Evolutionary conservation across 2,113 vertebrate genomes (phyloP).

Genomic region (Paradisaea rubra): DNA sequence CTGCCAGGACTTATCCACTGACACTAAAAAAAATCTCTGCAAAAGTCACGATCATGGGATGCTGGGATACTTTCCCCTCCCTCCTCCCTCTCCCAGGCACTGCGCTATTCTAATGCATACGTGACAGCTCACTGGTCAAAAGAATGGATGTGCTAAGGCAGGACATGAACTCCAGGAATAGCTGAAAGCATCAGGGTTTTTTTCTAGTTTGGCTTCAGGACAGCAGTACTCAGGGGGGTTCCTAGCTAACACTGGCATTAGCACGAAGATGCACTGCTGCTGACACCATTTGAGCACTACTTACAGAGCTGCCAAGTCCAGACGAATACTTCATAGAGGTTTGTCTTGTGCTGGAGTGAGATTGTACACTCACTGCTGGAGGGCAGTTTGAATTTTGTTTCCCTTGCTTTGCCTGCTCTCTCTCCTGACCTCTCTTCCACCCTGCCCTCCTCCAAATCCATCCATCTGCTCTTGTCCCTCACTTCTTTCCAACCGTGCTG

Average conservation of each 20-base stretch:
- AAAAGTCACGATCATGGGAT: neutral
- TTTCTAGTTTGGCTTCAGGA: constrained; percentile 35
- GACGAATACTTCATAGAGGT: constrained; percentile 43
- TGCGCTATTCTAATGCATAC: neutral
- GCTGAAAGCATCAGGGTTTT: constrained; percentile 12
- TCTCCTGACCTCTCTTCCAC: constrained; percentile 30
- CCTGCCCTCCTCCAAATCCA: constrained; percentile 44
- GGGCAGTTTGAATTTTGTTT: constrained; percentile 30
- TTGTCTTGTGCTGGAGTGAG: constrained; percentile 51
- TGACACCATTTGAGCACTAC: constrained; percentile 55
- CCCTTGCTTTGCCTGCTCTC: constrained; percentile 21
- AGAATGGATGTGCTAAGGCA: constrained; percentile 24
- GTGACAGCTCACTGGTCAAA: neutral
- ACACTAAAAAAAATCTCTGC: neutral
- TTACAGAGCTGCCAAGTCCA: constrained; percentile 61
- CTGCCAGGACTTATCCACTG: neutral
- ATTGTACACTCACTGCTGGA: constrained; percentile 30
- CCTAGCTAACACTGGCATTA: constrained; percentile 7
- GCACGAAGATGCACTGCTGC: constrained; percentile 32
- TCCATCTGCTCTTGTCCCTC: constrained; percentile 62
- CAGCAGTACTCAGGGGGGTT: neutral
- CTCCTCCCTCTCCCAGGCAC: constrained; percentile 7
- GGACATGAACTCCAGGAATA: constrained; percentile 34
- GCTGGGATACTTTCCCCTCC: neutral
- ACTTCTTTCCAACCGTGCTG: neutral